These are phyloP conservation scores for Mellilla xanthometata DNA, from an alignment of 2,888 invertebrate species.

Conservation along the genomic window DNA sequence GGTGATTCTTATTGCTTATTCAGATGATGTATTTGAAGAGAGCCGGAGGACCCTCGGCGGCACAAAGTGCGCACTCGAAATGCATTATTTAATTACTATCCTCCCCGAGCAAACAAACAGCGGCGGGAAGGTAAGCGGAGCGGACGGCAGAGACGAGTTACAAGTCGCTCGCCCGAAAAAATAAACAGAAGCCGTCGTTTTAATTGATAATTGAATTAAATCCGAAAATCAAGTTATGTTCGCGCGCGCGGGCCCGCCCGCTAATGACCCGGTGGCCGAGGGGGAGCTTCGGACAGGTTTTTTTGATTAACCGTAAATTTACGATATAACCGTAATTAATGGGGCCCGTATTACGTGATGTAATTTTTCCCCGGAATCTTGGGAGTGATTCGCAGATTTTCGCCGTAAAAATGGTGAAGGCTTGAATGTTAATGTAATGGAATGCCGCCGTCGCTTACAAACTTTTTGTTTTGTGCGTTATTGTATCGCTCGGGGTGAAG, in stretches of 20 bases:
- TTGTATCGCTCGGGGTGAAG: background rate
- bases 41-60: constrained; percentile 1
- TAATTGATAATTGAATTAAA: constrained; percentile 79
- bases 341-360: constrained; percentile 49
- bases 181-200: constrained; percentile 64
- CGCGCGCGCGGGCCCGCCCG: constrained; percentile 47
- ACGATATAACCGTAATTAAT: constrained; percentile 65
- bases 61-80: constrained; percentile 22
- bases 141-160: constrained; percentile 55
- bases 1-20: too few species aligned
- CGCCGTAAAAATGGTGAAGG: constrained; percentile 31
- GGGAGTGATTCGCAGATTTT: constrained; percentile 49
- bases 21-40: background rate
- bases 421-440: constrained; percentile 30
- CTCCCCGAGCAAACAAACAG: constrained; percentile 38
- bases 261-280: constrained; percentile 54
- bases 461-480: constrained; percentile 7
- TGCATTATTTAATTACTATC: constrained; percentile 28
- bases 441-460: constrained; percentile 14
- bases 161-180: constrained; percentile 57
- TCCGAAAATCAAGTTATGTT: constrained; percentile 68
- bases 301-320: constrained; percentile 69
- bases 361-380: constrained; percentile 37
- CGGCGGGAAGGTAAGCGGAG: constrained; percentile 46
- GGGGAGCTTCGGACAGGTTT: constrained; percentile 53